Evolutionary conservation across 2,888 invertebrate genomes (phyloP), one percentile per base, ranked within the genome.

Genomic region (Synergus japonicus): DNA sequence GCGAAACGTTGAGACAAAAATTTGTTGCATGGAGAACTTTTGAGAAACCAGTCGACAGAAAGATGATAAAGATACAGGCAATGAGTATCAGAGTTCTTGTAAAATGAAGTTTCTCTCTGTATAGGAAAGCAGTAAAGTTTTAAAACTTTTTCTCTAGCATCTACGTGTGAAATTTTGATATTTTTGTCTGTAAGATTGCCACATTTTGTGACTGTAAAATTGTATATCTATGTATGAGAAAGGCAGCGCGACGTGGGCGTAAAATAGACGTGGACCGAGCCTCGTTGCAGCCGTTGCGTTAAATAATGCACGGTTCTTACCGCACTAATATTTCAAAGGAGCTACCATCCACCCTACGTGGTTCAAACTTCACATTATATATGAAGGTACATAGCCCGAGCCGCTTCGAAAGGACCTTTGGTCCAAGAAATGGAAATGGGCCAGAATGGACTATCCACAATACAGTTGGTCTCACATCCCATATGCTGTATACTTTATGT

Each of bases 251-350:
- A 83, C 29, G 77, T 73, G 65, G 78, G 79, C 82, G 77, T 81
- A 82, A 81, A 84, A 79, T 73, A 78, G 79, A 81, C 80, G 82
- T 78, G 81, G 82, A 82, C 41, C 77, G 78, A 83, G 77, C 80
- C 81, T 82, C 83, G 84, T 81, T 81, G 81, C 83, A 83, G 84
- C 84, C 85, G 84, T 83, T 82, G 83, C 81, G 83, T 85, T 89
- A 86, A 89, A 89, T 90, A 88, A 89, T 88, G 85, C 87, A 89
- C 84, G 84, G 83, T 85, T 83, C 86, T 87, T 85, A 85, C 84
- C 85, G 79, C 83, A 83, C 86, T 87, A 87, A 89, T 89, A 89
- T 90, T 88, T 88, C 87, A 86, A 85, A 84, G 82, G 80, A 81
- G 84, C 84, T 84, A 84, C 81, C 83, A 84, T 83, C 85, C 29